phyloP scores from a whole-genome alignment of 2,797 vertebrate species.

The Schizopygopsis malacanthus region DNA sequence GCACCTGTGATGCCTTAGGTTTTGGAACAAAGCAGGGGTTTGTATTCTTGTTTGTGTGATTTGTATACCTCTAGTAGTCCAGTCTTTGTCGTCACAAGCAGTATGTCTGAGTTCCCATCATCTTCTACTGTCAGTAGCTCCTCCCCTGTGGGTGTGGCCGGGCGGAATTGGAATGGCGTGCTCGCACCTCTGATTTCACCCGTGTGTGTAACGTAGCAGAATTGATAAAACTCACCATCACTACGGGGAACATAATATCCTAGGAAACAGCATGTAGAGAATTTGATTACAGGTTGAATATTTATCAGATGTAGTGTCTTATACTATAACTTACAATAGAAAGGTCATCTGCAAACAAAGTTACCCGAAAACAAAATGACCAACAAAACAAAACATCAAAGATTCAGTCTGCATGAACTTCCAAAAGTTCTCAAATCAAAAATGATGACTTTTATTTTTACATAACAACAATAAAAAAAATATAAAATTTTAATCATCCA shows the following conservation, averaged over 20 bases:
- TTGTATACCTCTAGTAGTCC: conserved; percentile 90
- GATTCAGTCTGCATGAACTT: neutral
- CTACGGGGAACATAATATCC: conserved; percentile 98
- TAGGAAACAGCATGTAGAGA: conserved; percentile 61
- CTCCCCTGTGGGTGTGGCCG: conserved; percentile 90
- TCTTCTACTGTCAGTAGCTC: conserved; percentile 94
- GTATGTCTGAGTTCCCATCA: conserved; percentile 95
- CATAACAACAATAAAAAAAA: neutral
- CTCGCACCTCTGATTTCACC: conserved; percentile 98
- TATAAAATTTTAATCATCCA: neutral
- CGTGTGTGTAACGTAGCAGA: conserved; percentile 95
- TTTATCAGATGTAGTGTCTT: neutral
- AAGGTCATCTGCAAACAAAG: neutral
- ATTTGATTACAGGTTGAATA: neutral
- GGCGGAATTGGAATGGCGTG: conserved; percentile 96
- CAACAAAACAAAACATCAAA: neutral
- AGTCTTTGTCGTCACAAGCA: conserved; percentile 96
- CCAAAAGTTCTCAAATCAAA: neutral
- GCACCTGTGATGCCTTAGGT: neutral
- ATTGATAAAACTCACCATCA: conserved; percentile 99
- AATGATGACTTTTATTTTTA: neutral
- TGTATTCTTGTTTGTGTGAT: conserved; percentile 1
- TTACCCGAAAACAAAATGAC: neutral
- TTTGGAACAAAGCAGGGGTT: neutral
- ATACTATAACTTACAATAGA: neutral